phyloP scores from a whole-genome alignment of 2,113 vertebrate species.

The Sterrhoptilus dennistouni region DNA sequence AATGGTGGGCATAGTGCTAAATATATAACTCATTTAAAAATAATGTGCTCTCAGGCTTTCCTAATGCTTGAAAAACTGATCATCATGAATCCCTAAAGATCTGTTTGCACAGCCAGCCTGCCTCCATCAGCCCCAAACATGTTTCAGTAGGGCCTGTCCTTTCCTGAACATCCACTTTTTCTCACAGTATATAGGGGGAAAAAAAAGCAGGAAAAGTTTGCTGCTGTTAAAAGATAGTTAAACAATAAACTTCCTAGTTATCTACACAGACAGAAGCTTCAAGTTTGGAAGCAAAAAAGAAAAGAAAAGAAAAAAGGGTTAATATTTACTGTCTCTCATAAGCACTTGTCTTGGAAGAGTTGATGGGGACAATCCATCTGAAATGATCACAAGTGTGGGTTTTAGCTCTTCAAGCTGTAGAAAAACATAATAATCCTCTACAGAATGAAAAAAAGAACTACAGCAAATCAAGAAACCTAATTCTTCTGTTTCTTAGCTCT shows the following conservation, averaged over 20 bases:
- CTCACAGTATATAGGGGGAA: neutral
- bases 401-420: neutral
- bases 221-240: neutral
- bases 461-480: neutral
- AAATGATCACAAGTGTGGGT: neutral
- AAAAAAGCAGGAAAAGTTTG: neutral
- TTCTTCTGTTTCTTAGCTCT: neutral
- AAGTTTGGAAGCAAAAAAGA: neutral
- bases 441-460: neutral
- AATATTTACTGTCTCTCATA: neutral
- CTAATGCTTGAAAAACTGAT: slow-evolving; percentile 43
- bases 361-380: neutral
- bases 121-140: slow-evolving; percentile 1
- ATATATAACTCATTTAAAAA: slow-evolving; percentile 71
- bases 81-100: slow-evolving; percentile 36
- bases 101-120: neutral
- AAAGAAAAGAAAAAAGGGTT: neutral
- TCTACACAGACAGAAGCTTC: neutral
- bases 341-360: neutral
- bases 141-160: neutral
- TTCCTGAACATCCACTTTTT: neutral
- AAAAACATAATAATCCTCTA: neutral
- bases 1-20: slow-evolving; percentile 52
- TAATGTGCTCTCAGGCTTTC: slow-evolving; percentile 51
- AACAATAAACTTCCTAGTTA: neutral